Conservation (phyloP, 92 coral and sea anemone genomes). For the Phenganax stokvisi region DNA sequence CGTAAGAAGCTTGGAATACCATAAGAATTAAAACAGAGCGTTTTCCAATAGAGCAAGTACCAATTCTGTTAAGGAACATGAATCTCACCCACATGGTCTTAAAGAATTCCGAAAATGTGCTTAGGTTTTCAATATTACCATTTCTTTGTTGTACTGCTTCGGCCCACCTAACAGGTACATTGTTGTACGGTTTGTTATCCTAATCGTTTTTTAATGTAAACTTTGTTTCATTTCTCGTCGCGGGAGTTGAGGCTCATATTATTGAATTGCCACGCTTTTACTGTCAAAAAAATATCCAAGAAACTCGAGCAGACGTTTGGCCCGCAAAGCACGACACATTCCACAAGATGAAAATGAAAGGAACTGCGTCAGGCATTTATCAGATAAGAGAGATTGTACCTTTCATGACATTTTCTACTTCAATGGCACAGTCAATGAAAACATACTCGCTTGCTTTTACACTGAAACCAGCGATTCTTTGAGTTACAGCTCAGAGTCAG, state of each 20-base stretch:
- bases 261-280: not conserved
- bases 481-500: no score
- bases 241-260: not conserved
- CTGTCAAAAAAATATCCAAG: not conserved
- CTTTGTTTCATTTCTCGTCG: not conserved
- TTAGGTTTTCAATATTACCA: slow-evolving; percentile 2
- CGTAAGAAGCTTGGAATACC: no score
- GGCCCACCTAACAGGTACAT: not conserved
- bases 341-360: slow-evolving; percentile 7
- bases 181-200: not conserved
- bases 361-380: not conserved
- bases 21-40: no score
- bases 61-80: not conserved
- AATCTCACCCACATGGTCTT: not conserved
- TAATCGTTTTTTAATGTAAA: not conserved
- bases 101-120: not conserved
- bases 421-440: no score
- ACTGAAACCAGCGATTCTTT: no score
- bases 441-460: no score
- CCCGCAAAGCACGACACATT: not conserved
- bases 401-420: not conserved
- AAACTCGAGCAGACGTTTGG: slow-evolving; percentile 11
- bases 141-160: slow-evolving; percentile 2
- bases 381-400: no score
- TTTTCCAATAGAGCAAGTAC: no score